Base-by-base conservation (phyloP, 2,888 invertebrate species). In the Drosophila barbarae region DNA sequence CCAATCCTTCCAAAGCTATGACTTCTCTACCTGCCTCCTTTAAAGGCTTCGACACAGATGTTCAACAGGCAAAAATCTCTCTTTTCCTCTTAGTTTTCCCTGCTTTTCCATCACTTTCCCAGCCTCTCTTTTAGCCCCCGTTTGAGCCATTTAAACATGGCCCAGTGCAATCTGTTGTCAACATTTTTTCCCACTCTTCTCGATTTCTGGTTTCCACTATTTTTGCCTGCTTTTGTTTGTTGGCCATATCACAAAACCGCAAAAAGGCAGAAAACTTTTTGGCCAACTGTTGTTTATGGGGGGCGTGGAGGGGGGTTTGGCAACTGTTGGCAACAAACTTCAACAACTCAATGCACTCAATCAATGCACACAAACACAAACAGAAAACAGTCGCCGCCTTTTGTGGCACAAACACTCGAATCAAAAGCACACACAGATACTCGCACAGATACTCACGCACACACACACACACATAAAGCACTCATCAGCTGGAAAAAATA, bases 331-430 rank as follows among this genome's bases (percentile, higher is more conserved):
- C 60, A 66, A 54, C 74, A 71, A 68, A 70, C 83, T 80, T 80
- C 77, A 83, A 83, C 77, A 80, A 80, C 77, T 83, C 79, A 79
- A 79, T 79, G 81, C 79, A 79, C 79, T 83, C 83, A 79, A 79
- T 79, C 79, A 79, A 83, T 79, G 83, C 80, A 76, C 71, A 77
- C 77, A 59, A 77, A 72, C 69, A 59, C 44, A 68, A 77, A 72
- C 72, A 59, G 46, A 68, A 68, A 63, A 64, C 55, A 58, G 54
- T 54, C 49, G 59, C 59, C 56, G 74, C 77, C 80, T 77, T 79
- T 80, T 79, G 77, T 79, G 71, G 50, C 63, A 13, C 77, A 74
- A 82, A 77, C 78, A 78, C 78, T 79, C 77, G 60, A 55, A 42
- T 36, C 59, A 38, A 23, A 46, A 47, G 30, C 46, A 12, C 54